phyloP scores from a whole-genome alignment of 2,888 invertebrate genomes.

The Oscheius myriophilus region DNA sequence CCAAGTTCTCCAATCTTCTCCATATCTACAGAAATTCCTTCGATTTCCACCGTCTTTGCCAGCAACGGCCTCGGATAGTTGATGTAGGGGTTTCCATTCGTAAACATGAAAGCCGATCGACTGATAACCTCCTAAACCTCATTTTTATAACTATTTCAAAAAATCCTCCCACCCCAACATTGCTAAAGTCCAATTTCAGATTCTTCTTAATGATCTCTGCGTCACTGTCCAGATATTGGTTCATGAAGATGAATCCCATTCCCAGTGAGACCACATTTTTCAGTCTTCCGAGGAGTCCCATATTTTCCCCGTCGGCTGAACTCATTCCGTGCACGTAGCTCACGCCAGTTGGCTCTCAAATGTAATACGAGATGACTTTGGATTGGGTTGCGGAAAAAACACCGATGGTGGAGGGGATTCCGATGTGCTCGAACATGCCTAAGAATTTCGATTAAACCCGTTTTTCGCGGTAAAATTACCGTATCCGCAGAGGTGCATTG shows the following conservation, averaged over 20 bases:
- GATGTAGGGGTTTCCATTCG: too few species aligned
- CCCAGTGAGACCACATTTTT: too few species aligned
- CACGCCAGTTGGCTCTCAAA: slow-evolving; percentile 26
- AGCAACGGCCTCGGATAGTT: not conserved
- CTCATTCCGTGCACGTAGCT: slow-evolving; percentile 21
- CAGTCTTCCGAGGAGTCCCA: not conserved
- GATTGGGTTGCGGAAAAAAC: slow-evolving; percentile 29
- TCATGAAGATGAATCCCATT: not conserved
- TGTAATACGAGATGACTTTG: slow-evolving; percentile 34
- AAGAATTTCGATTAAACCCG: too few species aligned
- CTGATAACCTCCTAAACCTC: too few species aligned
- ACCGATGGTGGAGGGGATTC: slow-evolving; percentile 4
- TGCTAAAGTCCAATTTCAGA: not conserved
- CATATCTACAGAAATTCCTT: too few species aligned
- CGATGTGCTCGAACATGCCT: too few species aligned
- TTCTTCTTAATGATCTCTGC: not conserved
- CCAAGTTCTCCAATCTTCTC: too few species aligned
- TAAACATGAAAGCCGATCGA: too few species aligned
- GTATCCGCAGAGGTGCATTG: too few species aligned
- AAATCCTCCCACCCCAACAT: not conserved
- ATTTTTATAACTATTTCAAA: not conserved
- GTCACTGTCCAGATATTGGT: too few species aligned
- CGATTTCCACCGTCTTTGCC: too few species aligned
- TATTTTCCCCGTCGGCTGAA: not conserved
- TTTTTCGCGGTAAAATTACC: too few species aligned